These are phyloP conservation scores for Rallus crepitans DNA, from an alignment of 2,797 vertebrate species.

Conservation along the genomic window DNA sequence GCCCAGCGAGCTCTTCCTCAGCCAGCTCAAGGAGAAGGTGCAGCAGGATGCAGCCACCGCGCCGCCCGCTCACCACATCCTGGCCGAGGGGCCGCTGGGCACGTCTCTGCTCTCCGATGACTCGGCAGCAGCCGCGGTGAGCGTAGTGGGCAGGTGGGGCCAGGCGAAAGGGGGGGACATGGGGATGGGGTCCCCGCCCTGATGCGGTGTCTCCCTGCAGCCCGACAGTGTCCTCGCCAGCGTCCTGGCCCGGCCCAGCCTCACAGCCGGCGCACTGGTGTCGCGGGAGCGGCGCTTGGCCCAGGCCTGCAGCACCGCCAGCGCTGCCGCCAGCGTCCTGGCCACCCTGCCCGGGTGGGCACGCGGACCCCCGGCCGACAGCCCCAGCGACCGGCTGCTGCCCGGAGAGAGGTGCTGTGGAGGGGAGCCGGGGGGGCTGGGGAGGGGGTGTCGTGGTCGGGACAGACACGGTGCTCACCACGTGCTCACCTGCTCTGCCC, in stretches of 20 bases:
- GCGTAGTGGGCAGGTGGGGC: neutral
- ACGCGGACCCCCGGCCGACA: neutral
- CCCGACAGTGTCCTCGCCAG: slow-evolving; percentile 92
- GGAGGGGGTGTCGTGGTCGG: neutral
- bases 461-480: neutral
- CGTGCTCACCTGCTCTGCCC: neutral
- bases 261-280: neutral
- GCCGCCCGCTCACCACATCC: neutral
- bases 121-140: neutral
- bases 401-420: neutral
- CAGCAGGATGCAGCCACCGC: slow-evolving; percentile 82
- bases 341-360: neutral
- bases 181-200: neutral
- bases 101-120: neutral
- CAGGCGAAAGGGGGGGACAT: neutral
- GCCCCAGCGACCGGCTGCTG: neutral
- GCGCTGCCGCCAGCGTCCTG: slow-evolving; percentile 33
- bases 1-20: slow-evolving; percentile 92
- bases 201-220: slow-evolving; percentile 62
- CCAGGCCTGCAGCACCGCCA: neutral
- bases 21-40: slow-evolving; percentile 92
- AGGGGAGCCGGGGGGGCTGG: neutral
- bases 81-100: neutral
- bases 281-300: neutral
- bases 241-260: slow-evolving; percentile 73